phyloP scores from a whole-genome alignment of 2,797 vertebrate genomes.

The Schizothorax lantsangensis region DNA sequence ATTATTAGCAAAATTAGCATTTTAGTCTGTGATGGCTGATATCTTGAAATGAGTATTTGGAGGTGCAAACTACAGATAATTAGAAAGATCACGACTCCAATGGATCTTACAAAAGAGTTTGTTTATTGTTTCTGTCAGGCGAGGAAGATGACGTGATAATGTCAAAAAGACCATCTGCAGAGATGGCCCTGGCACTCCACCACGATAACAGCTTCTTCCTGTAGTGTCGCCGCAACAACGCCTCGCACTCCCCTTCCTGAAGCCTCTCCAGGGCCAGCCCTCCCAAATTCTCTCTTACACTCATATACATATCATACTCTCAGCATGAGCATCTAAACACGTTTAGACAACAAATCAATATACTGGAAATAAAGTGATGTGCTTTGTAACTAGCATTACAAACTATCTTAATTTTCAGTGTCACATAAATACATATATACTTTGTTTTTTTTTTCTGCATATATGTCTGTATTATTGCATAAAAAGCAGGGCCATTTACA shows the following conservation, averaged over 20 bases:
- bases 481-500: not conserved
- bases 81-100: not conserved
- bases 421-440: not conserved
- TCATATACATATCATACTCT: conserved; percentile 11
- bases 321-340: not conserved
- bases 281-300: conserved; percentile 37
- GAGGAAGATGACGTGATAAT: conserved; percentile 45
- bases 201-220: conserved; percentile 49
- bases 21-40: not conserved
- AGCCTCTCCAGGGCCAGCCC: conserved; percentile 38
- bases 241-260: conserved; percentile 28
- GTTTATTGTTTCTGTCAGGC: conserved; percentile 15
- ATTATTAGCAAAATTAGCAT: not conserved
- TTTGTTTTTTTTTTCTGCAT: not conserved
- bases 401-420: not conserved
- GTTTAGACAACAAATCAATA: not conserved
- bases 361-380: not conserved
- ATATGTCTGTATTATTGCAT: not conserved
- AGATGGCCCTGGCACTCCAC: conserved; percentile 43
- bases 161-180: conserved; percentile 42
- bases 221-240: conserved; percentile 34
- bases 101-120: not conserved
- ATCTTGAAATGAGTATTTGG: not conserved
- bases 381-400: not conserved
- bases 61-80: not conserved